Base-by-base conservation (phyloP, 2,113 vertebrate species). In the Strix aluco region DNA sequence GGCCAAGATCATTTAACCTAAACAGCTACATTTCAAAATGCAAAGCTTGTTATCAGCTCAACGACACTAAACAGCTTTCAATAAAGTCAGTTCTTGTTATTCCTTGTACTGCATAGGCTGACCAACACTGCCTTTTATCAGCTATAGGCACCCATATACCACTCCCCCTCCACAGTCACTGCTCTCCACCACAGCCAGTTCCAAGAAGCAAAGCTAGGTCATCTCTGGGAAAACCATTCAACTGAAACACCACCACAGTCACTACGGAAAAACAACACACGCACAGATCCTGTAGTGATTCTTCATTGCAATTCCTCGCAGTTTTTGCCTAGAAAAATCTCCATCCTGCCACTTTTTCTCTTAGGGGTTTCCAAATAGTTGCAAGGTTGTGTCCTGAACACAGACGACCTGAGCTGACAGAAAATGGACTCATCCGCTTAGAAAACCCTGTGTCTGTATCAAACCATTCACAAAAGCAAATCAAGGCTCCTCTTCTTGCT, bases 231-330 rank as follows among this genome's bases (percentile, higher is more conserved):
- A 90, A 82, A 58, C 19, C 32, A 81, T 32, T 57, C 57, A 55
- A 13, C n/a, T 49, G 74, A 81, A 85, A 70, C 30, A 58, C 15
- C 29, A 9, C 27, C 18, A 25, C 12, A 29, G 32, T 20, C 61
- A 42, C 36, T 51, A 5, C 4, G 5, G 36, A 67, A 74, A 27
- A 74, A 22, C 26, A 52, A 36, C 15, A 19, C 27, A 4, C 0
- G 0, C 2, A 32, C 13, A 25, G 40, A 16, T 67, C 11, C n/a
- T 7, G 1, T 5, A 47, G 46, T 9, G 17, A 65, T 11, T 44
- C 42, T 67, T 70, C 42, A 13, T 8, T 63, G 19, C 17, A 25
- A 18, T 36, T 30, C n/a, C 32, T 44, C 27, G 22, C 2, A 7
- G 1, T 2, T 29, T 44, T 47, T 44, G 21, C 46, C 27, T 17